Percentiles rank a stretch among this genome's conserved stretches.
phyloP scores from a whole-genome alignment of 2,888 invertebrate species.

The Tiliacea aurago region DNA sequence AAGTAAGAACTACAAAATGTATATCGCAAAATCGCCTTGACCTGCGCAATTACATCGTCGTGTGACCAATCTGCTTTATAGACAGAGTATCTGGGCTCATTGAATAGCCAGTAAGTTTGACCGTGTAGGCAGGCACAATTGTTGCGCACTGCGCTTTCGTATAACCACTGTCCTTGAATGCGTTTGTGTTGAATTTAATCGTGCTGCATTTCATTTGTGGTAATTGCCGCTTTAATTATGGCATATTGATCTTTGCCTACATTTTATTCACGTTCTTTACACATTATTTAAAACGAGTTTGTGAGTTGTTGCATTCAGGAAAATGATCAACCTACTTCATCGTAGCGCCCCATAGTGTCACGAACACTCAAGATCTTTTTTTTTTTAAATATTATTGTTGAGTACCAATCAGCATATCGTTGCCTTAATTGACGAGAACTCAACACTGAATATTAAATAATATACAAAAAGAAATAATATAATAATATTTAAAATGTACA shows the following conservation, averaged over 20 bases:
- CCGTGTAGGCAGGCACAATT: constrained; percentile 57
- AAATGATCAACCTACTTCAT: not conserved
- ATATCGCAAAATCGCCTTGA: constrained; percentile 63
- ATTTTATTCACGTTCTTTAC: constrained; percentile 34
- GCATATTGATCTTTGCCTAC: constrained; percentile 58
- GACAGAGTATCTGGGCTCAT: constrained; percentile 64
- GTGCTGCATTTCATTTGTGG: constrained; percentile 73
- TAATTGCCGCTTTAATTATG: constrained; percentile 59
- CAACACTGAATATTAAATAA: not conserved
- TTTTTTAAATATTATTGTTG: constrained; percentile 1
- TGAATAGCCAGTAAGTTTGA: constrained; percentile 66
- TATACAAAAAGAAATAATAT: not conserved
- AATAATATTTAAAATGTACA: not conserved
- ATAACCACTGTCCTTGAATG: constrained; percentile 74
- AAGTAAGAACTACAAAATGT: constrained; percentile 48
- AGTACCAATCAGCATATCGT: not conserved
- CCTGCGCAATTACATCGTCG: constrained; percentile 59
- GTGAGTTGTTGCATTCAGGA: not conserved
- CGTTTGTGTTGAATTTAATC: constrained; percentile 69
- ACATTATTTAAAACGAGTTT: constrained; percentile 23
- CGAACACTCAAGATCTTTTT: not conserved
- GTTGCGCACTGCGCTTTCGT: constrained; percentile 63
- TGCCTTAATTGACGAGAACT: not conserved
- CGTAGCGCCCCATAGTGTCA: not conserved
- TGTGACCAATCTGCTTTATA: constrained; percentile 66